Percentiles rank a stretch among this genome's conserved stretches.
These are phyloP conservation scores for Bombycilla garrulus DNA, from an alignment of 2,113 vertebrate species.

Conservation along the genomic window DNA sequence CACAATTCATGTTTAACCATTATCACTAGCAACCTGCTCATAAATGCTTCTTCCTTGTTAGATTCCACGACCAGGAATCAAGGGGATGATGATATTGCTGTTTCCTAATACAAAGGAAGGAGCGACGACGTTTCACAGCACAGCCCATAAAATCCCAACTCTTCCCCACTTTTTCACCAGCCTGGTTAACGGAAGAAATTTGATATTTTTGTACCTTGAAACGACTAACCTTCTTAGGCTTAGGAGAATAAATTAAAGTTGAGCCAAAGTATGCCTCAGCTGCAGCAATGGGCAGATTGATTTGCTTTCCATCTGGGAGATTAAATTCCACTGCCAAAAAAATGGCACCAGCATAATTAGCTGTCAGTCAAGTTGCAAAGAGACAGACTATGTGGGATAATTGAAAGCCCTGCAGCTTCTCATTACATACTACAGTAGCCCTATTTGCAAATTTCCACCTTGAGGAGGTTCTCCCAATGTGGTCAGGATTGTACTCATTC, in stretches of 20 bases:
- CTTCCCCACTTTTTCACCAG: constrained; percentile 51
- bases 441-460: constrained; percentile 68
- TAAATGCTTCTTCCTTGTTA: constrained; percentile 15
- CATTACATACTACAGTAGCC: constrained; percentile 71
- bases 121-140: neutral
- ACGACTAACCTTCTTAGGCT: constrained; percentile 80
- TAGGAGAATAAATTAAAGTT: constrained; percentile 91
- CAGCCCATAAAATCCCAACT: constrained; percentile 48
- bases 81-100: constrained; percentile 32
- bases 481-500: neutral
- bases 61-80: constrained; percentile 38
- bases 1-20: constrained; percentile 72
- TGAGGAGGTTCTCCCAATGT: constrained; percentile 35
- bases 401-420: constrained; percentile 78
- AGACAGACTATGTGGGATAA: constrained; percentile 67
- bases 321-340: constrained; percentile 82
- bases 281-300: constrained; percentile 86
- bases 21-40: constrained; percentile 26
- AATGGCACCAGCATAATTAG: constrained; percentile 83
- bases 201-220: constrained; percentile 83
- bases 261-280: constrained; percentile 84
- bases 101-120: constrained; percentile 17
- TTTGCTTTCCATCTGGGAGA: constrained; percentile 93
- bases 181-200: constrained; percentile 76
- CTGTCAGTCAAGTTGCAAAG: constrained; percentile 78